These are phyloP conservation scores for Acyrthosiphon pisum DNA, from an alignment of 1,140 invertebrate species.

Conservation along the genomic window DNA sequence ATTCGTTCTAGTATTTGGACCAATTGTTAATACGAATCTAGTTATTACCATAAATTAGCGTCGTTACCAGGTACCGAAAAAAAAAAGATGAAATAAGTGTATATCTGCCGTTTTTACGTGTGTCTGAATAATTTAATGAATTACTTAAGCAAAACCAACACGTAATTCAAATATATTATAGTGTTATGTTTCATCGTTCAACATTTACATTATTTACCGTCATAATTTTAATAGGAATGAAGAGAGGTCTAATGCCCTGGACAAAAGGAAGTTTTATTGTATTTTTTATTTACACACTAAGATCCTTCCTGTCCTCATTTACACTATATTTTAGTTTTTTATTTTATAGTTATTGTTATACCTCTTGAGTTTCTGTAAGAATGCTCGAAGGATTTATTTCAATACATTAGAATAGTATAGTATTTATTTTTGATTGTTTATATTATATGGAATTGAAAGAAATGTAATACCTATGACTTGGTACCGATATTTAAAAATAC, in stretches of 20 bases:
- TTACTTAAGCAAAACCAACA: conserved; percentile 46
- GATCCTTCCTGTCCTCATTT: conserved; percentile 38
- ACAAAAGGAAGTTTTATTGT: conserved; percentile 18
- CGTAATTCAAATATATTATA: conserved; percentile 30
- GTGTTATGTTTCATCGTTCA: background rate
- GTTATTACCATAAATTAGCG: conserved; percentile 55
- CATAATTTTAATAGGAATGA: conserved; percentile 39
- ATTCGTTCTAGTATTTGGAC: conserved; percentile 44
- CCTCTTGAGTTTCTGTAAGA: background rate
- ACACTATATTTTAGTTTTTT: conserved; percentile 7
- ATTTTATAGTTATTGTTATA: background rate
- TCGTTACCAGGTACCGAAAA: conserved; percentile 16
- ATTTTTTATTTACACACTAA: background rate
- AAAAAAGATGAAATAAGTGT: conserved; percentile 14
- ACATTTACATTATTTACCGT: conserved; percentile 46
- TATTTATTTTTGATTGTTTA: background rate
- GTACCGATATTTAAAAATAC: background rate
- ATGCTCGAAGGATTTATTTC: background rate
- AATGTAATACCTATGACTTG: background rate
- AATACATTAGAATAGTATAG: background rate
- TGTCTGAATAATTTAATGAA: conserved; percentile 51
- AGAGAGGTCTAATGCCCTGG: background rate
- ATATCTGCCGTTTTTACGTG: conserved; percentile 41
- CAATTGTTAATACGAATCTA: conserved; percentile 34
- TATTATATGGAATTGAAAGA: background rate